phyloP scores from a whole-genome alignment of 2,888 invertebrate species.

The Esperia sulphurella region DNA sequence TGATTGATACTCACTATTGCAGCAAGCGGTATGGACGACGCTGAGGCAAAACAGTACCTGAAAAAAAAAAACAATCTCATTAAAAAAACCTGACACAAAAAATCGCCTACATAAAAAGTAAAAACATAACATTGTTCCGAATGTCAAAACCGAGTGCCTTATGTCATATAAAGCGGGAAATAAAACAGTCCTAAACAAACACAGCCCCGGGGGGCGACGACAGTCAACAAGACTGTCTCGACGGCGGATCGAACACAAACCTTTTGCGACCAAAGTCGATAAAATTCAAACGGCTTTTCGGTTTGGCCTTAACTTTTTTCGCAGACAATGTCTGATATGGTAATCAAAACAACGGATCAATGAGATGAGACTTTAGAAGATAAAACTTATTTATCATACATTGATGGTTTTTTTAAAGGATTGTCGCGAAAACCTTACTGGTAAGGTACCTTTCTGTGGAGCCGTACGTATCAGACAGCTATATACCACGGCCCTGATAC shows the following conservation, averaged over 20 bases:
- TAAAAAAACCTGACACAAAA: slow-evolving; percentile 9
- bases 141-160: background rate
- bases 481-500: no score
- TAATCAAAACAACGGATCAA: no score
- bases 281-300: no score
- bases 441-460: no score
- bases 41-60: slow-evolving; percentile 28
- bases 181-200: slow-evolving; percentile 18
- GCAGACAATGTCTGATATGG: no score
- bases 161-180: slow-evolving; percentile 5
- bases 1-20: slow-evolving; percentile 47
- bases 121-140: background rate
- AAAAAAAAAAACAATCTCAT: slow-evolving; percentile 21
- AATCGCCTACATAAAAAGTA: slow-evolving; percentile 2
- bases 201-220: background rate
- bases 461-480: no score
- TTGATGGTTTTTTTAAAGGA: no score
- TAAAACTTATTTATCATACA: no score
- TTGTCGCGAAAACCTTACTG: no score
- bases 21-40: slow-evolving; percentile 39
- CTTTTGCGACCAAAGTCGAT: no score
- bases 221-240: background rate
- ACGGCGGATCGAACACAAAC: background rate
- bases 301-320: no score
- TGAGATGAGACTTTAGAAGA: no score